Evolutionary conservation across 2,888 invertebrate genomes (phyloP), one percentile per base, ranked within the genome.

Genomic region (Pseudococcus jackbeardsleyi): DNA sequence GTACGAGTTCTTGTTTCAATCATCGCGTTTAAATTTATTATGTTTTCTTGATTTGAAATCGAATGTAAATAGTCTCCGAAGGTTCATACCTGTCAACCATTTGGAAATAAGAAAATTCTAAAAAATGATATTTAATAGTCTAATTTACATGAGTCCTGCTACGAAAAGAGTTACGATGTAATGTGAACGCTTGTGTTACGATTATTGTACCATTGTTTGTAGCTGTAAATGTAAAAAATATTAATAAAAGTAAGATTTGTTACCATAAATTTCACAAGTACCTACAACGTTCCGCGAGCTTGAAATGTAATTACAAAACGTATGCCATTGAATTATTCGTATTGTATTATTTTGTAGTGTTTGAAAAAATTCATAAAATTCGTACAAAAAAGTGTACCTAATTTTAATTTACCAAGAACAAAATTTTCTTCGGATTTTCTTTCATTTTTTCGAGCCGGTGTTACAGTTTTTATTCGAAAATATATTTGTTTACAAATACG

Each of bases 131-230:
- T 64, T 64, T 22, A 64, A 64, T 82, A 19, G 79, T 46, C 46
- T 82, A 12, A 82, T 82, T 82, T 82, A 46, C 46, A 82, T 82
- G 0, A 46, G 15, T 17, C 2, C 17, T 3, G 15, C 17, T 46
- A 82, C 42, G 79, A 19, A n/a, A 46, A 82, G 12, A 33, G 79
- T 33, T 39, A 33, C 46, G 46, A 42, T 46, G 19, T 46, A n/a
- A 82, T 46, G 79, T 82, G 3, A 82, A 82, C 17, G 26, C 42
- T 42, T 39, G 42, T 15, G 17, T 82, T 46, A 82, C 46, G 19
- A 22, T 46, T 46, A 82, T 79, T 82, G 79, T 82, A 82, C 79
- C 79, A 46, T 82, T 82, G 79, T 82, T 82, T 42, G 79, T 82
- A 39, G 46, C 33, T 82, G 79, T 82, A 82, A 82, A 77, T 19